Conservation (phyloP, 1,140 invertebrate genomes). For the Macrobrachium nipponense region DNA sequence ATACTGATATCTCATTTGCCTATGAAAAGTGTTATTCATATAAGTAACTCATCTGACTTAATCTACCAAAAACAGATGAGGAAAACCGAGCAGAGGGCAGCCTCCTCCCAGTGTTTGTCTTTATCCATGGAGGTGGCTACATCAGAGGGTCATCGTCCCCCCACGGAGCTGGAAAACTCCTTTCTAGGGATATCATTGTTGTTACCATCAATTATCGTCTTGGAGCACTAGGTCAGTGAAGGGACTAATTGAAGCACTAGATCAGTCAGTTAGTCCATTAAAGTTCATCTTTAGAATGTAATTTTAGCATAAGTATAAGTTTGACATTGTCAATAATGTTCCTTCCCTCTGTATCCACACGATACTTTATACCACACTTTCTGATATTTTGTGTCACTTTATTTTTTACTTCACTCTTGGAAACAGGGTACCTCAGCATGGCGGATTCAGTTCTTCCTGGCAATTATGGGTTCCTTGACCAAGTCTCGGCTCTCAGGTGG, state of each 20-base stretch:
- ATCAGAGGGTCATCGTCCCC: slow-evolving; percentile 77
- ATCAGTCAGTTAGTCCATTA: no score
- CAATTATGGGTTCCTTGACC: slow-evolving; percentile 94
- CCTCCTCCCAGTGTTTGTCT: slow-evolving; percentile 72
- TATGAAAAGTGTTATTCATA: no score
- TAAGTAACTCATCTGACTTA: neutral
- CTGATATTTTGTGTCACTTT: no score
- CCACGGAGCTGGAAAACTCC: slow-evolving; percentile 88
- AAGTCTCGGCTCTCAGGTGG: slow-evolving; percentile 93
- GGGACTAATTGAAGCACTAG: neutral
- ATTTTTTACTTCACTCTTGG: neutral
- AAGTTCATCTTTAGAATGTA: neutral
- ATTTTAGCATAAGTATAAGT: neutral
- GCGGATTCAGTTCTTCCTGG: slow-evolving; percentile 83
- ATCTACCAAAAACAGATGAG: neutral
- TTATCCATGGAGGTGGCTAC: slow-evolving; percentile 72
- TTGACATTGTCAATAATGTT: no score
- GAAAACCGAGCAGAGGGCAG: neutral
- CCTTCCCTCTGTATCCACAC: no score
- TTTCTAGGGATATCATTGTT: slow-evolving; percentile 91
- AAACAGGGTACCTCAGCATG: slow-evolving; percentile 79
- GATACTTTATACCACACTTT: no score
- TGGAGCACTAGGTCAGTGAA: slow-evolving; percentile 89
- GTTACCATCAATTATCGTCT: slow-evolving; percentile 96
- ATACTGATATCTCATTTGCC: no score